Percentiles rank a stretch among this genome's conserved stretches.
Evolutionary conservation across 2,888 invertebrate species (phyloP).

Genomic region (Neoaliturus tenellus): DNA sequence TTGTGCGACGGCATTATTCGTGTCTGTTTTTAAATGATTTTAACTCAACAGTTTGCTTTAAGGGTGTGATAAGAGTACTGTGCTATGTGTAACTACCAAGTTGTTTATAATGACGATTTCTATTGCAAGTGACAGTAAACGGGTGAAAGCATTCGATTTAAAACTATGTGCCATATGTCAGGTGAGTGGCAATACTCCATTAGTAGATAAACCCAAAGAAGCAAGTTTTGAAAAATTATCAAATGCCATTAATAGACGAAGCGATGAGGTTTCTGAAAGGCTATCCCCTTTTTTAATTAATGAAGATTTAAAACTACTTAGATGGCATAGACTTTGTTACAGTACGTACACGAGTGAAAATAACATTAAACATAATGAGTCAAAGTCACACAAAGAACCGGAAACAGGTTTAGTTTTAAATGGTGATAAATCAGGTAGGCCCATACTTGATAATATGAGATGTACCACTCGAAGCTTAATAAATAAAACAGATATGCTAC

Average conservation of each 20-base stretch:
- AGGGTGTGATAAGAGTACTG: too few species aligned
- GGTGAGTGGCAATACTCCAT: not conserved
- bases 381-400: not conserved
- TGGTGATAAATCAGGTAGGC: not conserved
- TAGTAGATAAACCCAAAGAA: constrained; percentile 15
- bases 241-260: constrained; percentile 18
- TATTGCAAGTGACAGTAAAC: not conserved
- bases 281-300: not conserved
- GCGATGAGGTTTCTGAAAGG: constrained; percentile 10
- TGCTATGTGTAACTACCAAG: too few species aligned
- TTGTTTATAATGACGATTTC: not conserved
- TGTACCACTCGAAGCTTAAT: not conserved
- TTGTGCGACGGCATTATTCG: too few species aligned
- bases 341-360: constrained; percentile 23
- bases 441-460: not conserved
- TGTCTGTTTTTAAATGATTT: too few species aligned
- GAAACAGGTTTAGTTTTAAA: not conserved
- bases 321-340: constrained; percentile 39
- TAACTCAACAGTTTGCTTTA: too few species aligned
- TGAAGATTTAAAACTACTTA: constrained; percentile 4
- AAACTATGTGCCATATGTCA: constrained; percentile 41
- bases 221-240: constrained; percentile 8
- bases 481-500: not conserved
- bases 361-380: not conserved
- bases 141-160: constrained; percentile 1